A percentile compares a stretch with the other conserved stretches of the same genome.
phyloP scores from a whole-genome alignment of 2,113 vertebrate species.

The Natator depressus region DNA sequence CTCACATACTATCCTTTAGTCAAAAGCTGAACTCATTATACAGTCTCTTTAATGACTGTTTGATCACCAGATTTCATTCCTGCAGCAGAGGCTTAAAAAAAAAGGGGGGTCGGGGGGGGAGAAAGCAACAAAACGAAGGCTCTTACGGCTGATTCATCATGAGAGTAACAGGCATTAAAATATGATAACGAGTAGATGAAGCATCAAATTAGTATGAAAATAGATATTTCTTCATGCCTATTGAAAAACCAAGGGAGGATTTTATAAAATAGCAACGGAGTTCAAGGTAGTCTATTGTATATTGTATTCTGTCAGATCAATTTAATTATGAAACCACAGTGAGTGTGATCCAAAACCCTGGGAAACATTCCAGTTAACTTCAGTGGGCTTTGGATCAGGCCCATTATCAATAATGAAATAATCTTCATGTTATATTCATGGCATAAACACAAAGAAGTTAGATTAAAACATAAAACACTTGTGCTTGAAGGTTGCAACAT shows the following conservation, averaged over 20 bases:
- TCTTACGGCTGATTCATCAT: background rate
- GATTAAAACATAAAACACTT: background rate
- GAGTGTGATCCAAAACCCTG: background rate
- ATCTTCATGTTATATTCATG: background rate
- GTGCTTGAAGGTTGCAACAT: background rate
- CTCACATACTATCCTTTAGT: background rate
- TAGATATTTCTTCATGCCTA: background rate
- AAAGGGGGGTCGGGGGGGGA: too few relatives aligned
- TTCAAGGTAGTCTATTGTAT: background rate
- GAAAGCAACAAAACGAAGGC: background rate
- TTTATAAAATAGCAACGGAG: background rate
- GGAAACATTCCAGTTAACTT: background rate
- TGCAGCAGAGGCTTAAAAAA: background rate
- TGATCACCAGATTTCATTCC: background rate
- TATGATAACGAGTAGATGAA: background rate
- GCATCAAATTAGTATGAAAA: background rate
- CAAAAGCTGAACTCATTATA: background rate
- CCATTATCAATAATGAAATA: background rate
- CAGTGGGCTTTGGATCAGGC: background rate
- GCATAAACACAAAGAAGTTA: background rate
- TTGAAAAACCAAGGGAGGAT: background rate
- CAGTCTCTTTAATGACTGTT: slow-evolving; percentile 5
- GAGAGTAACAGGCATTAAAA: background rate
- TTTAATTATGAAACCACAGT: background rate
- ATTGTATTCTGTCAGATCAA: background rate